Evolutionary conservation across 2,888 invertebrate species (phyloP).

Genomic region (Luffia ferchaultella): DNA sequence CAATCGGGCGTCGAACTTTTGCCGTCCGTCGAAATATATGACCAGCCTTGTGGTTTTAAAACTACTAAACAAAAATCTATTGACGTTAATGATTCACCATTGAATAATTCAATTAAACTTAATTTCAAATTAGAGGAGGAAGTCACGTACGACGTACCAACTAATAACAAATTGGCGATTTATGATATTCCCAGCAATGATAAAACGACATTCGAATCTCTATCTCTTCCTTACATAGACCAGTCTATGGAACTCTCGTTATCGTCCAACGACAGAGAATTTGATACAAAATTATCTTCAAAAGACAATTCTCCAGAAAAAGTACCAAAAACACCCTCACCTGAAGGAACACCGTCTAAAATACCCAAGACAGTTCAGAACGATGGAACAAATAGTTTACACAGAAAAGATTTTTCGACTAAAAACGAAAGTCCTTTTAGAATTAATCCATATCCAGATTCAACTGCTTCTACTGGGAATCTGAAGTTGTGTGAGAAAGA

Average conservation of each 20-base stretch:
- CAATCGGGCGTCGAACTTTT: slow-evolving; percentile 55
- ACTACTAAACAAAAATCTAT: slow-evolving; percentile 24
- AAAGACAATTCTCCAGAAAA: slow-evolving; percentile 47
- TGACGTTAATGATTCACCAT: slow-evolving; percentile 24
- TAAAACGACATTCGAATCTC: slow-evolving; percentile 52
- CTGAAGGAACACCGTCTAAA: slow-evolving; percentile 35
- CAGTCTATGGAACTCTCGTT: slow-evolving; percentile 58
- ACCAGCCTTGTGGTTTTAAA: slow-evolving; percentile 38
- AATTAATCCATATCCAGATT: slow-evolving; percentile 43
- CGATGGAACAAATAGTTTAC: slow-evolving; percentile 43
- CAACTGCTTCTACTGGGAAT: slow-evolving; percentile 48
- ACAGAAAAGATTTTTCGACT: slow-evolving; percentile 39
- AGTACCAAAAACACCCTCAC: slow-evolving; percentile 29
- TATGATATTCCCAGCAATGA: slow-evolving; percentile 50
- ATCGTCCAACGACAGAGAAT: slow-evolving; percentile 57
- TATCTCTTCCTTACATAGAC: slow-evolving; percentile 54
- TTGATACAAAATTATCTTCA: slow-evolving; percentile 49
- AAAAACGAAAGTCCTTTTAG: slow-evolving; percentile 38
- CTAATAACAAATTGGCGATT: slow-evolving; percentile 49
- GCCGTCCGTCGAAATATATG: slow-evolving; percentile 55
- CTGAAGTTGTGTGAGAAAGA: slow-evolving; percentile 46
- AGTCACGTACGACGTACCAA: slow-evolving; percentile 52
- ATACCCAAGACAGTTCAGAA: slow-evolving; percentile 25
- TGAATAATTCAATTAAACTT: slow-evolving; percentile 29
- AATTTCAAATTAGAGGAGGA: slow-evolving; percentile 42